Evolutionary conservation across 1,140 invertebrate genomes (phyloP).

Genomic region (Tetranychus cinnabarinus): DNA sequence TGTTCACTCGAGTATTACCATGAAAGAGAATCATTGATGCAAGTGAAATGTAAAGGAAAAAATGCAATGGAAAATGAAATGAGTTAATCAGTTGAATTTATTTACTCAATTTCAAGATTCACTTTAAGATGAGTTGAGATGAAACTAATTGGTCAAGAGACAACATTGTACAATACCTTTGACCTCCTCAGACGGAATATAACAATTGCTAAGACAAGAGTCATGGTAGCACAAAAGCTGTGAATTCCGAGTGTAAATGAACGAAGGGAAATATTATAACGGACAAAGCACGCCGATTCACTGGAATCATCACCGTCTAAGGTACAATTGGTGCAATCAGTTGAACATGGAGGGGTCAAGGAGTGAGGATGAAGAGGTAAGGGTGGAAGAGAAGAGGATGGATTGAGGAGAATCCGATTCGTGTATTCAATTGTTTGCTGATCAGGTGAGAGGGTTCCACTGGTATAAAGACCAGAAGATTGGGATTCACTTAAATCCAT

Average conservation of each 20-base stretch:
- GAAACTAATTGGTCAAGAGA: neutral
- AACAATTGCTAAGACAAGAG: slow-evolving; percentile 37
- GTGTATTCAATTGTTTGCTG: neutral
- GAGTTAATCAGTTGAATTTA: neutral
- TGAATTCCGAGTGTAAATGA: slow-evolving; percentile 40
- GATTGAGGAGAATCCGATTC: neutral
- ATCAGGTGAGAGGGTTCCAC: neutral
- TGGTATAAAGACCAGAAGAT: too few relatives aligned
- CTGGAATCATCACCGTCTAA: slow-evolving; percentile 24
- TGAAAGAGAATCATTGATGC: neutral
- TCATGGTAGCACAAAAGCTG: slow-evolving; percentile 42
- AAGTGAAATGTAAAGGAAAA: neutral
- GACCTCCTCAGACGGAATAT: slow-evolving; percentile 48
- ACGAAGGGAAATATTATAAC: slow-evolving; percentile 31
- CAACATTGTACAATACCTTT: slow-evolving; percentile 30
- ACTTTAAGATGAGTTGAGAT: neutral
- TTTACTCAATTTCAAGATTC: neutral
- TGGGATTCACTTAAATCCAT: too few relatives aligned
- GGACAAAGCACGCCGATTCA: slow-evolving; percentile 25
- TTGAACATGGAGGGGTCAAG: slow-evolving; percentile 23
- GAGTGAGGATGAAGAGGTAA: too few relatives aligned
- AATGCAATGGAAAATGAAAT: neutral
- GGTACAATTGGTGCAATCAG: slow-evolving; percentile 29
- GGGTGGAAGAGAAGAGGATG: too few relatives aligned
- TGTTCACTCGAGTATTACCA: neutral